Evolutionary conservation across 2,888 invertebrate genomes (phyloP), one percentile per base, ranked within the genome.

Genomic region (Aphodius granarius): DNA sequence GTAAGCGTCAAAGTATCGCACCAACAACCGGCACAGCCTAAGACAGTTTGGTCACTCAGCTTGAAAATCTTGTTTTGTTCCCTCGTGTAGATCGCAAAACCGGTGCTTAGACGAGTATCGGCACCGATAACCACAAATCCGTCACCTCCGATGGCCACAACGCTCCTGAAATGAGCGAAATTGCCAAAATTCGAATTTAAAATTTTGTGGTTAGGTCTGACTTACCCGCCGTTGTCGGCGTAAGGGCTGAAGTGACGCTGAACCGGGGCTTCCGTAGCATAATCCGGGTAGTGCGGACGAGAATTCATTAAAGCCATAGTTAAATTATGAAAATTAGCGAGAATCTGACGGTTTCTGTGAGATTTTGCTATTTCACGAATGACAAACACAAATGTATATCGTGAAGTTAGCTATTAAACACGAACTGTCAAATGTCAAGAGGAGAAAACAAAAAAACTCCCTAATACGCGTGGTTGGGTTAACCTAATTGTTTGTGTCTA

Each of bases 11-110:
- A 89, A 3, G 96, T 95, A 88, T 99, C 99, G 84, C 98, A 98
- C 96, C 99, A 98, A 87, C 99, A 99, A 18, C 99, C 99, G 19
- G 96, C 93, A 75, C 96, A 96, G 0, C 96, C 98, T n/a, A 99
- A 89, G 63, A 99, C 94, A 0, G 97, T 97, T 71, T 91, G 91
- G 0, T 92, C 89, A 0, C 97, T 95, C 81, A 98, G 87, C 79
- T 91, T 89, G 84, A 97, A 97, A 9, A 97, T 88, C 87, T 98
- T 98, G 79, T 94, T 93, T 85, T 96, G 95, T 75, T 96, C 92
- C 63, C 98, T 91, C 0, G 97, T 95, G 83, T 95, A 94, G 83
- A 98, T 98, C 3, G 94, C 93, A 87, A 94, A 98, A 0, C 97
- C 98, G 78, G 95, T 91, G 86, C 95, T 96, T 65, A 99, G 90